Evolutionary conservation across 2,797 vertebrate species (phyloP).

Genomic region (Siniperca obscura): DNA sequence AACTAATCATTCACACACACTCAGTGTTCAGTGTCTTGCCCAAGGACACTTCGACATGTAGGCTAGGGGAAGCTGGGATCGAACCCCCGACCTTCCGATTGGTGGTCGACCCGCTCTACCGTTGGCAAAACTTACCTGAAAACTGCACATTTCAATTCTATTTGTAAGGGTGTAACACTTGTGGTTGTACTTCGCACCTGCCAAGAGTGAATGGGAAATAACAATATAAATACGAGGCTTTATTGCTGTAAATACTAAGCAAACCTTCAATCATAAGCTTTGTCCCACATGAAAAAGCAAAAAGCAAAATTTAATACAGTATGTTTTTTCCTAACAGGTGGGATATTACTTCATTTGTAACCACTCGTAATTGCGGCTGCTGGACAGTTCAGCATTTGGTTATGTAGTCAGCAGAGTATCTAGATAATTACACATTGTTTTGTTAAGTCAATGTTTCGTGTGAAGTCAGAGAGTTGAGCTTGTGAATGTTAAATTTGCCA

Average conservation of each 20-base stretch:
- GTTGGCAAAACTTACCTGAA: too few species aligned
- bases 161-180: neutral
- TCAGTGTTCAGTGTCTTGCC: too few species aligned
- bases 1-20: too few species aligned
- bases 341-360: neutral
- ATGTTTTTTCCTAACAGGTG: neutral
- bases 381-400: neutral
- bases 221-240: neutral
- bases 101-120: too few species aligned
- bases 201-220: neutral
- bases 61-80: too few species aligned
- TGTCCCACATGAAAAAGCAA: neutral
- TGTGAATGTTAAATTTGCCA: neutral
- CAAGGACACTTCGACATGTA: too few species aligned
- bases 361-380: neutral
- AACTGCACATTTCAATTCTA: neutral
- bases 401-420: neutral
- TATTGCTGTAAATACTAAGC: neutral
- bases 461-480: neutral
- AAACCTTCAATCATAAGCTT: neutral
- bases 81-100: too few species aligned
- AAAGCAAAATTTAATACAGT: neutral
- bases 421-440: neutral
- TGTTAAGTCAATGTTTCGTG: neutral
- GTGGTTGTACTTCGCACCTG: neutral